Evolutionary conservation across 2,888 invertebrate species (phyloP).

Genomic region (Adelognathus sp.): DNA sequence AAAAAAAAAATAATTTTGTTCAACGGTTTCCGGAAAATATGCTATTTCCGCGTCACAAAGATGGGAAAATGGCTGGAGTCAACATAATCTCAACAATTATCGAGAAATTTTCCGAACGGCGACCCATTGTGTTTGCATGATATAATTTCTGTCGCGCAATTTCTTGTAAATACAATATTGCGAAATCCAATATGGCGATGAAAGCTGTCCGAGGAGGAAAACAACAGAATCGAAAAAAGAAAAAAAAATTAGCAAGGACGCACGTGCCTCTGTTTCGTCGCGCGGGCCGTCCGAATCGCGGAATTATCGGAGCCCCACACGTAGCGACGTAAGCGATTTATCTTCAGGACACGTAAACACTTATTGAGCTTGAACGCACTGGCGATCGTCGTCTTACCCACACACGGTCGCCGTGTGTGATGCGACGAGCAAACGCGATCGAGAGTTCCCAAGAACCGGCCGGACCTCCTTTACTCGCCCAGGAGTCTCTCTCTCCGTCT

Average conservation of each 20-base stretch:
- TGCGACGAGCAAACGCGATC: conserved; percentile 52
- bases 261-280: conserved; percentile 30
- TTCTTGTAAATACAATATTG: not conserved
- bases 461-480: conserved; percentile 27
- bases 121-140: not conserved
- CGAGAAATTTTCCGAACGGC: not conserved
- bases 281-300: conserved; percentile 51
- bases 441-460: conserved; percentile 34
- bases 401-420: conserved; percentile 61
- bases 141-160: not conserved
- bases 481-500: conserved; percentile 5
- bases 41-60: no score
- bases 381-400: conserved; percentile 62
- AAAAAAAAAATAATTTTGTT: no score
- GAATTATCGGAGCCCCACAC: conserved; percentile 72
- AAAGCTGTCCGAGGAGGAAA: not conserved
- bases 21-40: no score
- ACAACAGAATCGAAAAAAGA: conserved; percentile 14
- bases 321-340: conserved; percentile 73
- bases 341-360: conserved; percentile 76
- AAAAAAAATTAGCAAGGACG: conserved; percentile 33
- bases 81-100: no score
- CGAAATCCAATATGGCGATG: conserved; percentile 5
- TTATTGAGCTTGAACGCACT: conserved; percentile 73
- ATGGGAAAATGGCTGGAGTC: not conserved